Evolutionary conservation across 2,888 invertebrate genomes (phyloP), one percentile per base, ranked within the genome.

Genomic region (Diplazon laetatorius): DNA sequence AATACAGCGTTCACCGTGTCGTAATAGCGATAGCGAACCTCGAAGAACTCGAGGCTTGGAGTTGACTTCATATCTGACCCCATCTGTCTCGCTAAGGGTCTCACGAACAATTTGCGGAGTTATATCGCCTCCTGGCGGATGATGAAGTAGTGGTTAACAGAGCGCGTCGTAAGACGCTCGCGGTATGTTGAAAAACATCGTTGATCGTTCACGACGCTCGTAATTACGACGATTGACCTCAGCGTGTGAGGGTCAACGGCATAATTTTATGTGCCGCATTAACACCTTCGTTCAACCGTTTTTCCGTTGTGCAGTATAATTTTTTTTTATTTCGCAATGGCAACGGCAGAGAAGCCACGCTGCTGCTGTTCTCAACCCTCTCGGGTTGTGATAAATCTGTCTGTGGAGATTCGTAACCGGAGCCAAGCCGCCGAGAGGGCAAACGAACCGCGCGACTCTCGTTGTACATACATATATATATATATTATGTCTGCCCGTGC

Each of bases 391-490:
- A 73, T 77, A 77, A 77, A 77, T 77, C 69, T 73, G 73, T 77
- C 68, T 73, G 73, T 62, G 63, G 50, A 77, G 72, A 59, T 62
- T 68, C 14, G 55, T n/a, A 35, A 30, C 62, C 77, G 71, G 62
- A 66, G 55, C 48, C 42, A 55, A 55, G 73, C 73, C 63, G 39
- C 69, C n/a, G n/a, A n/a, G 69, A 63, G 68, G 63, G 68, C 63
- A 69, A 77, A 77, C 77, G 73, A 77, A 69, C 77, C 77, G 73
- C 68, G 68, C 57, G 69, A 73, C 77, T 73, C 77, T 69, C 39
- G 68, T 30, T 77, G 63, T 77, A n/a, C n/a, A n/a, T n/a, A n/a
- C n/a, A n/a, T n/a, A n/a, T n/a, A n/a, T n/a, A n/a, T n/a, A n/a
- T n/a, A 69, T 69, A 69, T 68, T 25, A 44, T 39, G 37, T 57